Percentiles rank a stretch among this genome's conserved stretches.
These are phyloP conservation scores for Sminthurinus aureus DNA, from an alignment of 2,888 invertebrate species.

Conservation along the genomic window DNA sequence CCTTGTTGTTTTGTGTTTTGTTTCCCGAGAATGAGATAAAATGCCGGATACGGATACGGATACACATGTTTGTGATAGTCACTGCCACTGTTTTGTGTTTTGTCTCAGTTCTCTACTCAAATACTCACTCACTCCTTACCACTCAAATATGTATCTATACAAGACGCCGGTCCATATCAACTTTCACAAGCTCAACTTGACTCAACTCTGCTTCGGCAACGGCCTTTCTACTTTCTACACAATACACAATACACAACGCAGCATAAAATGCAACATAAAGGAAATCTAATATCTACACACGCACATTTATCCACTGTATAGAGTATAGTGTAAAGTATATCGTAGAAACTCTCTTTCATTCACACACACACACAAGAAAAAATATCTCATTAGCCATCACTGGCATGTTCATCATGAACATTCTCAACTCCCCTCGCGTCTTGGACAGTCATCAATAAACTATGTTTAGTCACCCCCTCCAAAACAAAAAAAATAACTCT, in stretches of 20 bases:
- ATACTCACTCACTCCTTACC: not conserved
- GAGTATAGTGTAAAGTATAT: too few relatives aligned
- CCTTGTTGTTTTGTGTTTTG: slow-evolving; percentile 42
- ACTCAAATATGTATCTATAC: not conserved
- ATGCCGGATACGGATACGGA: slow-evolving; percentile 37
- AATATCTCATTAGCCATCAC: slow-evolving; percentile 38
- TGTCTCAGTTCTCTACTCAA: not conserved
- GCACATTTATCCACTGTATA: not conserved
- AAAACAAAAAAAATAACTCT: not conserved
- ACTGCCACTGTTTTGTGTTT: not conserved
- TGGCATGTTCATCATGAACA: slow-evolving; percentile 32
- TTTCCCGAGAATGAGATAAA: slow-evolving; percentile 40
- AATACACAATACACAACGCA: too few relatives aligned
- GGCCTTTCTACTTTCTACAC: too few relatives aligned
- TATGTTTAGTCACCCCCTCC: slow-evolving; percentile 28
- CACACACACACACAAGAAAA: slow-evolving; percentile 10
- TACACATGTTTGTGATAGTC: slow-evolving; percentile 33
- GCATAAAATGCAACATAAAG: not conserved
- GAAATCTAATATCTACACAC: not conserved
- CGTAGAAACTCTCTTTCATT: not conserved
- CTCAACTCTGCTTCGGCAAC: too few relatives aligned
- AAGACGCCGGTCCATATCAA: not conserved
- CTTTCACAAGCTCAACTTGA: not conserved
- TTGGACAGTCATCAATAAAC: slow-evolving; percentile 39
- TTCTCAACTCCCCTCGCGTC: slow-evolving; percentile 32